These are phyloP conservation scores for Pollimyrus isidori DNA, from an alignment of 2,113 vertebrate species.

Conservation along the genomic window DNA sequence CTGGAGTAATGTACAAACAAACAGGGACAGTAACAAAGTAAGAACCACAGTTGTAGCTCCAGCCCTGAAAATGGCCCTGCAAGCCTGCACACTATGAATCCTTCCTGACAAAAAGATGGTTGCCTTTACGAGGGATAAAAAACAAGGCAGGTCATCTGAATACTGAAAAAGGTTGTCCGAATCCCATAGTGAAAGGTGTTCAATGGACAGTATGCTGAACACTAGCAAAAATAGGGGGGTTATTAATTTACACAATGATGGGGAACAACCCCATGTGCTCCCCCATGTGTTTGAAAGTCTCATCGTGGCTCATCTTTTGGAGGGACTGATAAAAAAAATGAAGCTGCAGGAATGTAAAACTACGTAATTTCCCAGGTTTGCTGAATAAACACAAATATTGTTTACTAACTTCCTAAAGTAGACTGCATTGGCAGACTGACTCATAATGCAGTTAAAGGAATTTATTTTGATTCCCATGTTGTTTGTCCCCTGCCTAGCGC, in stretches of 20 bases:
- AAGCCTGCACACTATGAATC: neutral
- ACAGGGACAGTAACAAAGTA: neutral
- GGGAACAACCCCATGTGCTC: neutral
- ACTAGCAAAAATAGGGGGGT: neutral
- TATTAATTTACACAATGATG: neutral
- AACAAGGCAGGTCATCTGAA: neutral
- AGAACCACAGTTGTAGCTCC: neutral
- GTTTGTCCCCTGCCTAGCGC: neutral
- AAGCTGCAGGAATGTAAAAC: neutral
- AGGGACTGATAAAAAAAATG: neutral
- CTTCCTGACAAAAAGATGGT: neutral
- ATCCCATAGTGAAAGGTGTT: neutral
- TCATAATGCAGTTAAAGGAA: neutral
- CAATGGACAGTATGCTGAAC: neutral
- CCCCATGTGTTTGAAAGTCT: no score
- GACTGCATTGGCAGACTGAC: neutral
- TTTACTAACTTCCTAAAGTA: neutral
- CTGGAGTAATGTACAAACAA: neutral
- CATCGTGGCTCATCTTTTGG: neutral
- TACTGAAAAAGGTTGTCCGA: neutral
- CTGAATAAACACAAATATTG: neutral
- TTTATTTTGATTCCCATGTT: neutral
- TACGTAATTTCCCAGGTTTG: neutral
- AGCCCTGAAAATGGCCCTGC: neutral
- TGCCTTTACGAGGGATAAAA: neutral